These are phyloP conservation scores for Okapia johnstoni DNA, from an alignment of 2,113 vertebrate species.

Conservation along the genomic window DNA sequence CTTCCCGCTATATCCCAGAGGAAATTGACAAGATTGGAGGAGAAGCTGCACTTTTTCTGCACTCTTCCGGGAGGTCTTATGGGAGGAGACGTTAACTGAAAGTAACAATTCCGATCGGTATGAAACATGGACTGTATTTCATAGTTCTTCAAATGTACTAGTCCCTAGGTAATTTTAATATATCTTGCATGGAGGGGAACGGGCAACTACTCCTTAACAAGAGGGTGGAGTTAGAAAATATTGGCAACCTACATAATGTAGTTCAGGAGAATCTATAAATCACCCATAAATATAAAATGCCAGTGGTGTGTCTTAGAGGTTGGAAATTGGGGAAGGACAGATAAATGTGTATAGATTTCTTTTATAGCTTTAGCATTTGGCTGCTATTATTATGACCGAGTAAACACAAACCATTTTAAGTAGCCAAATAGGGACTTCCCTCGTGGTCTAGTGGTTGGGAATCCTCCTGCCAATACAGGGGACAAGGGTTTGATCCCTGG, in stretches of 20 bases:
- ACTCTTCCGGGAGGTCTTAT: not conserved
- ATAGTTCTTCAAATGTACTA: not conserved
- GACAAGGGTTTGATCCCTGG: not conserved
- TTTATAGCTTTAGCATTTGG: not conserved
- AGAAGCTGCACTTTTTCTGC: not conserved
- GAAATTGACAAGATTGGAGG: not conserved
- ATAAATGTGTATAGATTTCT: not conserved
- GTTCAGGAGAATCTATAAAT: not conserved
- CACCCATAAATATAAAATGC: not conserved
- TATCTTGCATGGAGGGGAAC: not conserved
- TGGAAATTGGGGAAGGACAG: not conserved
- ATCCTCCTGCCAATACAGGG: not conserved
- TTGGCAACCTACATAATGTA: not conserved
- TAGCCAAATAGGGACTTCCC: not conserved
- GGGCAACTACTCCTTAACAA: not conserved
- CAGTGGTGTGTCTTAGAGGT: not conserved
- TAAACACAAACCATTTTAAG: not conserved
- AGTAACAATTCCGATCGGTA: not conserved
- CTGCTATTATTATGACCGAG: not conserved
- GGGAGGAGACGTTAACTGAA: not conserved
- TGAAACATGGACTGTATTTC: not conserved
- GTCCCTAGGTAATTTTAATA: not conserved
- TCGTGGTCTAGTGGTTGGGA: not conserved
- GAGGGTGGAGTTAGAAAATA: not conserved
- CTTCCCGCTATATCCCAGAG: not conserved